phyloP scores from a whole-genome alignment of 2,113 vertebrate genomes.

The Syrrhaptes paradoxus region DNA sequence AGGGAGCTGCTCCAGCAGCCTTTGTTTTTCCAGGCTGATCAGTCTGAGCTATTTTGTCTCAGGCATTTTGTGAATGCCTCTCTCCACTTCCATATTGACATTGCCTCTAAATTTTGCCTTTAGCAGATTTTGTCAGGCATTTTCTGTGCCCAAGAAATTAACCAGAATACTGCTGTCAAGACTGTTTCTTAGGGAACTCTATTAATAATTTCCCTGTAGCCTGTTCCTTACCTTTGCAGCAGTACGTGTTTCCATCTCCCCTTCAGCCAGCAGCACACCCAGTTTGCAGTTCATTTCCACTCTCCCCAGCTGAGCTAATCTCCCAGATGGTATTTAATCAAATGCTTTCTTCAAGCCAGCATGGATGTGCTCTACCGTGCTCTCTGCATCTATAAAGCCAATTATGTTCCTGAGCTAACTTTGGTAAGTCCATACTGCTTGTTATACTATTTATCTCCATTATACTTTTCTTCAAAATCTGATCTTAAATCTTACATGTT shows the following conservation, averaged over 20 bases:
- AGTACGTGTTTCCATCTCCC: neutral
- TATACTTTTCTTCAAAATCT: neutral
- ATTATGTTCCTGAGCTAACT: neutral
- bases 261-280: neutral
- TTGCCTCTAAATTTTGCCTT: neutral
- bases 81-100: neutral
- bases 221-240: neutral
- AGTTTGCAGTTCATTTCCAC: neutral
- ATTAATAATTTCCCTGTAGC: neutral
- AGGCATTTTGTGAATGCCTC: neutral
- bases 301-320: neutral
- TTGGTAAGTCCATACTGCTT: neutral
- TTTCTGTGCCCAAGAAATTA: neutral
- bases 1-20: neutral
- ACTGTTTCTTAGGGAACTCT: neutral
- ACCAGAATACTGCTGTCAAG: neutral
- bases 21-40: neutral
- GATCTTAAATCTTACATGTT: neutral
- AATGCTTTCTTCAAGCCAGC: neutral
- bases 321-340: neutral
- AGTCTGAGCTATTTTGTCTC: accelerated
- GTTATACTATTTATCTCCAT: neutral
- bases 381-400: neutral
- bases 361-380: neutral
- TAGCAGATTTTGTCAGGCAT: neutral